Base-by-base conservation (phyloP, 35 echinoderm and acorn worm genomes). In the Apostichopus japonicus region DNA sequence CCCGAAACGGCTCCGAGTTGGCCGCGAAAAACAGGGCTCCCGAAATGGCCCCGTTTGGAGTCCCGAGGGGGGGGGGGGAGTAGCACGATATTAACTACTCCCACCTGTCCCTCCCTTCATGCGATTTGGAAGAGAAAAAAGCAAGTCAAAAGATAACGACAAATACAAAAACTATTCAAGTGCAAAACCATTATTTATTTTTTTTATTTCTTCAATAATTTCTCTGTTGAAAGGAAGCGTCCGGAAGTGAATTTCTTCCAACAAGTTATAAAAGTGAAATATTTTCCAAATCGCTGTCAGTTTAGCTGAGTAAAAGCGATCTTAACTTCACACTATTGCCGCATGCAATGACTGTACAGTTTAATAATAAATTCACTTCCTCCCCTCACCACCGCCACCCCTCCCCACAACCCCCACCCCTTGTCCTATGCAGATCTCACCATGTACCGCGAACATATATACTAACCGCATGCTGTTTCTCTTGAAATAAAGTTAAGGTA, bases 171-270 rank as follows among this genome's bases (percentile, higher is more conserved):
- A 1, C 27, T 1, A 33, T 54, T 83, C 79, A 83, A 83, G 79
- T 83, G 79, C 79, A 83, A 83, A 83, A 83, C 79, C 79, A 83
- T 33, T 54, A 83, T 83, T 83, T 83, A 1, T 33, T n/a, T 80
- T 67, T 83, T 83, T 22, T 83, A 83, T 83, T 83, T 83, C 79
- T 83, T 83, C 79, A 83, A 83, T 83, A 83, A 83, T 83, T 83
- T 83, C 79, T 83, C 79, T 83, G 33, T 83, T 53, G 79, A 83
- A 83, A 83, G 79, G 79, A 83, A 83, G 79, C 79, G 54, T 54
- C 24, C 44, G 79, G 79, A 83, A 83, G 79, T 83, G 79, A 83
- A 54, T 83, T 83, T 83, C 79, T 83, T 83, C 79, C 79, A 83
- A 83, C 79, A 83, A 83, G 14, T 6, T 83, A 83, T 83, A 83